Conservation (phyloP, 2,113 vertebrate genomes). For the Struthidea cinerea region DNA sequence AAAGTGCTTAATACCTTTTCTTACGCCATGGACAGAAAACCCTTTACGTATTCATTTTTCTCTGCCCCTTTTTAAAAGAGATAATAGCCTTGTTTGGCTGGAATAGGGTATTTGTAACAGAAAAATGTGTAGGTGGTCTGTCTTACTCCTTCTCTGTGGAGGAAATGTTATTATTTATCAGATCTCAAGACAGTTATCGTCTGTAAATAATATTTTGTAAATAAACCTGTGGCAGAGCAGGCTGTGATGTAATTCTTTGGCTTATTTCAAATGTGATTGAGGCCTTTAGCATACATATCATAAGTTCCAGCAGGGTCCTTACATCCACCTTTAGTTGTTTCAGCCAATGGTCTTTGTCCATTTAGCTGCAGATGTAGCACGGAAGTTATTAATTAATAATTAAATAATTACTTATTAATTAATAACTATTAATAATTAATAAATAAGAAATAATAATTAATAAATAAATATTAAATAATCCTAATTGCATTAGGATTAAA, state of each 20-base stretch:
- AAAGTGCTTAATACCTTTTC: neutral
- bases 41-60: neutral
- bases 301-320: neutral
- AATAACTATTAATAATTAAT: no score
- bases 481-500: neutral
- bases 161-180: constrained; percentile 56
- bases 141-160: constrained; percentile 58
- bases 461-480: no score
- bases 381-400: no score
- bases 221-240: constrained; percentile 54
- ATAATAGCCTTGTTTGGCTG: neutral
- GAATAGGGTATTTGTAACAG: constrained; percentile 6
- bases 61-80: neutral
- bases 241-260: neutral
- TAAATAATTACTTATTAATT: no score
- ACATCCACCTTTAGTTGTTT: neutral
- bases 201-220: constrained; percentile 68
- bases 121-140: constrained; percentile 21
- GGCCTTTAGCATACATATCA: neutral
- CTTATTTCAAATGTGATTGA: neutral
- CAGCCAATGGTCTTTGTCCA: neutral
- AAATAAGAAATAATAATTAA: no score
- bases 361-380: neutral
- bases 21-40: neutral
- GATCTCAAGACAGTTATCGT: neutral